These are phyloP conservation scores for Lophotriccus pileatus DNA, from an alignment of 2,797 vertebrate genomes.

Conservation along the genomic window DNA sequence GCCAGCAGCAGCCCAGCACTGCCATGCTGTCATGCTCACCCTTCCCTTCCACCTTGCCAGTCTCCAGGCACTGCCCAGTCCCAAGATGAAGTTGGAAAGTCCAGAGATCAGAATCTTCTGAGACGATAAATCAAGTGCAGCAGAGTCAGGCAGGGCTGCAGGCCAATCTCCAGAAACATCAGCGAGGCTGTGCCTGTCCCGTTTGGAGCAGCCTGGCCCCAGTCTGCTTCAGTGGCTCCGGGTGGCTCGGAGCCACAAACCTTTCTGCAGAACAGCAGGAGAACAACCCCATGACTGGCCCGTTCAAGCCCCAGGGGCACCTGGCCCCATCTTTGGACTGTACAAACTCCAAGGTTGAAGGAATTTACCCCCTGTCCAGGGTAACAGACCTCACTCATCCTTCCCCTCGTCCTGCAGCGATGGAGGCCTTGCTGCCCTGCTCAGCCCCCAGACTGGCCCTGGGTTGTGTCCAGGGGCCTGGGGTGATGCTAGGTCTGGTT, in stretches of 20 bases:
- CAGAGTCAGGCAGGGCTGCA: neutral
- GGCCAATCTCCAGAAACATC: neutral
- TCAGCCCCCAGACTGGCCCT: neutral
- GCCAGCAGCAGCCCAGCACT: neutral
- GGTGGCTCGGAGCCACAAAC: neutral
- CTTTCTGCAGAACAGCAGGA: neutral
- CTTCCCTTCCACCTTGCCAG: neutral
- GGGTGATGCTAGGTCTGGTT: neutral
- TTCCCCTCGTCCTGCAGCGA: fast-evolving
- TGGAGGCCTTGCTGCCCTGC: neutral
- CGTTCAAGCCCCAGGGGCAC: neutral
- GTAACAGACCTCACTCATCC: neutral
- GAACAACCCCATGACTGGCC: fast-evolving
- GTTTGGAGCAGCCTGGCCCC: neutral
- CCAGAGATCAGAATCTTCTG: neutral
- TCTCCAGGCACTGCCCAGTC: neutral
- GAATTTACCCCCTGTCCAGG: neutral
- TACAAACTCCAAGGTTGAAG: neutral
- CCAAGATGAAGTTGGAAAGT: neutral
- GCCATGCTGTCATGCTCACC: neutral
- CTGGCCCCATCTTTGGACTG: neutral
- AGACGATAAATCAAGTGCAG: fast-evolving
- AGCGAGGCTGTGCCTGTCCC: fast-evolving
- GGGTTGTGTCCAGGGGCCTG: fast-evolving
- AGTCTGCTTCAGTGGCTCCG: neutral